Evolutionary conservation across 2,888 invertebrate genomes (phyloP).

Genomic region (Protonemura montana): DNA sequence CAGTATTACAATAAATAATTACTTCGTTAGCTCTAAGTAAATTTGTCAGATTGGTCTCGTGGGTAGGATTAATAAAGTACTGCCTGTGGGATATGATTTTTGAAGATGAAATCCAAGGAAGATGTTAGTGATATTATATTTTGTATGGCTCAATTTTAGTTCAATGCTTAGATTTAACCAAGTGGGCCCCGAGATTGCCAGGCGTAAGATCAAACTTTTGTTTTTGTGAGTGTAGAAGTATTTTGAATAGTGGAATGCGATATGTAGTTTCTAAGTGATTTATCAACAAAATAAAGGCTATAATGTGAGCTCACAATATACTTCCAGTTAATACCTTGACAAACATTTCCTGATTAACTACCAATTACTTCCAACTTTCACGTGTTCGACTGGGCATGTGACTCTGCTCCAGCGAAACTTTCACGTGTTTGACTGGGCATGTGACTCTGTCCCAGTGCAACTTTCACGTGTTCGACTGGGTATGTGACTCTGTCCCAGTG

Average conservation of each 20-base stretch:
- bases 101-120: too few species aligned
- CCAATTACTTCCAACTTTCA: too few species aligned
- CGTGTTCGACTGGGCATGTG: too few species aligned
- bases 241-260: neutral
- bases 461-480: too few species aligned
- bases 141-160: neutral
- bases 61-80: neutral
- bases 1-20: neutral
- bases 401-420: too few species aligned
- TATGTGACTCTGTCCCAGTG: too few species aligned
- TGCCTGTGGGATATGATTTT: too few species aligned
- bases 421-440: too few species aligned
- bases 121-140: neutral
- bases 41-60: neutral
- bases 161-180: neutral
- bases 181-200: neutral
- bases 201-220: neutral
- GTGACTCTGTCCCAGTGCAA: too few species aligned
- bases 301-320: too few species aligned
- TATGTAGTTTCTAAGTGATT: neutral
- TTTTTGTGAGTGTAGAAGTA: neutral
- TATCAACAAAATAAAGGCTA: conserved; percentile 7
- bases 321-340: too few species aligned
- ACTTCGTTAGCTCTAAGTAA: neutral
- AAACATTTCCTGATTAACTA: too few species aligned